A percentile compares a stretch with the other conserved stretches of the same genome.
These are phyloP conservation scores for Perognathus longimembris DNA, from an alignment of 2,113 vertebrate genomes.

Conservation along the genomic window DNA sequence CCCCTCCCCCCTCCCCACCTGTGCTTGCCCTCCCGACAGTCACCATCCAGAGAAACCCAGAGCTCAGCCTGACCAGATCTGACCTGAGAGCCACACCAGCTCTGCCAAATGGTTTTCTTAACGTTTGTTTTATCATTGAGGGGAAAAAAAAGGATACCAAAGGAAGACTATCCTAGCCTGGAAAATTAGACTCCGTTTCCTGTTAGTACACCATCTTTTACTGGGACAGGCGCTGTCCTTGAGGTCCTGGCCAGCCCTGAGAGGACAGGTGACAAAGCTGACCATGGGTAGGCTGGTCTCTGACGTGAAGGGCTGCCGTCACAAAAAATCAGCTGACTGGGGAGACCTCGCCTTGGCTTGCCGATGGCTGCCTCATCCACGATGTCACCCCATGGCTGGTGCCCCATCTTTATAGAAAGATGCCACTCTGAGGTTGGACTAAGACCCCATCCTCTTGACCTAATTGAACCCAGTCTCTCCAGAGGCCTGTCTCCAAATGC, in stretches of 20 bases:
- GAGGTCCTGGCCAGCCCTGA: fast-evolving
- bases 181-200: background rate
- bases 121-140: background rate
- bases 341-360: background rate
- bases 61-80: background rate
- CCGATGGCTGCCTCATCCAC: background rate
- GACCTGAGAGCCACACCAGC: background rate
- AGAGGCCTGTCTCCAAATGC: background rate
- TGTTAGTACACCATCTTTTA: background rate
- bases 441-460: background rate
- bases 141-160: background rate
- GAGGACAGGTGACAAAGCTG: no score
- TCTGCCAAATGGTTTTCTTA: background rate
- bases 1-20: no score
- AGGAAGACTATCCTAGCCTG: background rate
- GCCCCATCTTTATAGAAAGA: background rate
- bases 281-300: background rate
- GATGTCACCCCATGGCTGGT: background rate
- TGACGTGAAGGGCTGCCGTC: no score
- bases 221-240: fast-evolving
- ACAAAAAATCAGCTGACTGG: background rate
- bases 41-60: background rate
- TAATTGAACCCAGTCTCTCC: background rate
- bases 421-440: background rate
- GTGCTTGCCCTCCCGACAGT: background rate